phyloP scores from a whole-genome alignment of 2,888 invertebrate species.

The Acleris cristana region DNA sequence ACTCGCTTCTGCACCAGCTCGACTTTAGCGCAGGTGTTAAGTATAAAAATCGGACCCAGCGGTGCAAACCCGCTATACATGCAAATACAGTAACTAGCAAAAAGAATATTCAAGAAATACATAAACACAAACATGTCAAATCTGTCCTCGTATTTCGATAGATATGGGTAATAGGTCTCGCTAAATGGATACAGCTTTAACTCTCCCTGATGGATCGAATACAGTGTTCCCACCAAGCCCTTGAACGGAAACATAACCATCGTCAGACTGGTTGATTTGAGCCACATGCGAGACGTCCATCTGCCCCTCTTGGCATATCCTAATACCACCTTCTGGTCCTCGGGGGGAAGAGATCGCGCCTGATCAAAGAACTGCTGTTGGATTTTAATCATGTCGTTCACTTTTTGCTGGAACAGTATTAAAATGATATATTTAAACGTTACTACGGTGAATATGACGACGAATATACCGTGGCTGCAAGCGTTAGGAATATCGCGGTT shows the following conservation, averaged over 20 bases:
- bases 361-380: not conserved
- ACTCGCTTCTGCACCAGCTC: not conserved
- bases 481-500: not conserved
- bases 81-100: not conserved
- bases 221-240: not conserved
- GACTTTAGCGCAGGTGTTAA: not conserved
- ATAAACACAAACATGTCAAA: not conserved
- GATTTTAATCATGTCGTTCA: not conserved
- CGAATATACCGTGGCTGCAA: not conserved
- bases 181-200: not conserved
- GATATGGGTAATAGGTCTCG: not conserved
- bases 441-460: not conserved
- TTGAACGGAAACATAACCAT: not conserved
- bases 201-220: not conserved
- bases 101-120: not conserved
- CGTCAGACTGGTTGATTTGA: not conserved
- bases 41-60: slow-evolving; percentile 1
- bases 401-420: not conserved
- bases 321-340: not conserved
- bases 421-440: slow-evolving; percentile 1
- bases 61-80: slow-evolving; percentile 2
- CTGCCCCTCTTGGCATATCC: not conserved
- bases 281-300: not conserved
- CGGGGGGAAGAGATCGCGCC: not conserved
- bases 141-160: not conserved